Percentiles rank a stretch among this genome's conserved stretches.
phyloP scores from a whole-genome alignment of 2,113 vertebrate species.

The Taxidea taxus region DNA sequence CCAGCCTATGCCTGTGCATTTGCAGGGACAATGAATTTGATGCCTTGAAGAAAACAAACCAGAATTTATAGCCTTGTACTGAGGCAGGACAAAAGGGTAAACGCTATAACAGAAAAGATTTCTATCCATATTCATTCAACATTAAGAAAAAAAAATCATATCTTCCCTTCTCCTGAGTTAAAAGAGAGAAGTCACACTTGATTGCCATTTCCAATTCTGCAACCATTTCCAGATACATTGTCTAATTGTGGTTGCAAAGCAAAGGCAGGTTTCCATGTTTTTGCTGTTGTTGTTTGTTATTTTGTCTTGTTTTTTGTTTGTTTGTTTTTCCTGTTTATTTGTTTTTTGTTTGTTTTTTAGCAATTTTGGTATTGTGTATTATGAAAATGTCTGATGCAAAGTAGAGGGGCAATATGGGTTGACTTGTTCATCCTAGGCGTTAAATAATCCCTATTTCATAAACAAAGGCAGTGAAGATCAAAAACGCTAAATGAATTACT shows the following conservation, averaged over 20 bases:
- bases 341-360: background rate
- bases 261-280: fast-evolving
- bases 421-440: fast-evolving
- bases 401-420: fast-evolving
- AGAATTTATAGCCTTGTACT: background rate
- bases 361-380: fast-evolving
- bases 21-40: background rate
- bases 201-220: background rate
- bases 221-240: fast-evolving
- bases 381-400: fast-evolving
- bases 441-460: background rate
- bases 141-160: background rate
- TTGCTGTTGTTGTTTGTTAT: background rate
- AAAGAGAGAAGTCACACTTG: too few species aligned
- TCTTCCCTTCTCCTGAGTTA: background rate
- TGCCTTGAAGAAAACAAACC: background rate
- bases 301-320: background rate
- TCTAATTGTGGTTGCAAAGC: too few species aligned
- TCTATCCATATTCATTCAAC: fast-evolving
- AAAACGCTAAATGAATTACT: fast-evolving
- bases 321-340: too few species aligned
- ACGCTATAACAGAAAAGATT: fast-evolving
- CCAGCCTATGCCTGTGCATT: fast-evolving
- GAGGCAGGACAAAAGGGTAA: background rate
- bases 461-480: fast-evolving